phyloP scores from a whole-genome alignment of 2,113 vertebrate genomes.

The Clarias batrachus region DNA sequence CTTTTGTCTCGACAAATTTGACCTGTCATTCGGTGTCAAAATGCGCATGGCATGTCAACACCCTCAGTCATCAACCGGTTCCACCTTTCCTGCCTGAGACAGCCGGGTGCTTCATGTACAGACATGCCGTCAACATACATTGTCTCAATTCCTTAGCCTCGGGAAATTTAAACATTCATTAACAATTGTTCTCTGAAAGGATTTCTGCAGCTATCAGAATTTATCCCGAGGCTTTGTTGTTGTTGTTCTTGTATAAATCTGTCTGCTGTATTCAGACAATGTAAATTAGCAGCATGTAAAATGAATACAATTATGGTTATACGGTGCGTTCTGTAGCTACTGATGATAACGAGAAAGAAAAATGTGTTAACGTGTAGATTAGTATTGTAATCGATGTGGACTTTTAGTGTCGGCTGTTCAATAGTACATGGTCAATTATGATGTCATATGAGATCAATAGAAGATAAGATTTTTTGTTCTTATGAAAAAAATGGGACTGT shows the following conservation, averaged over 20 bases:
- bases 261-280: not conserved
- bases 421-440: not conserved
- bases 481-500: not conserved
- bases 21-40: slow-evolving; percentile 42
- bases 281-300: not conserved
- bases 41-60: slow-evolving; percentile 41
- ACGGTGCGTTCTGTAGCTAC: not conserved
- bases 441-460: not conserved
- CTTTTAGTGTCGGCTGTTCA: not conserved
- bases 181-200: slow-evolving; percentile 37
- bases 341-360: not conserved
- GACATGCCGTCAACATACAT: slow-evolving; percentile 40
- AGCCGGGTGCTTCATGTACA: slow-evolving; percentile 21
- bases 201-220: slow-evolving; percentile 15
- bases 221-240: slow-evolving; percentile 16
- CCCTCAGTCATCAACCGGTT: slow-evolving; percentile 35
- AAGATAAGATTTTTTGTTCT: not conserved
- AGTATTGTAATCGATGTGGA: not conserved
- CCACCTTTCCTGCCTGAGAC: slow-evolving; percentile 17
- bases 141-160: slow-evolving; percentile 30
- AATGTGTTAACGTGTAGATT: not conserved
- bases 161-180: slow-evolving; percentile 31
- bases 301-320: not conserved
- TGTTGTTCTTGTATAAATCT: slow-evolving; percentile 3
- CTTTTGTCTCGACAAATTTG: slow-evolving; percentile 18